These are phyloP conservation scores for Apamea sordens DNA, from an alignment of 2,888 invertebrate species.

Conservation along the genomic window DNA sequence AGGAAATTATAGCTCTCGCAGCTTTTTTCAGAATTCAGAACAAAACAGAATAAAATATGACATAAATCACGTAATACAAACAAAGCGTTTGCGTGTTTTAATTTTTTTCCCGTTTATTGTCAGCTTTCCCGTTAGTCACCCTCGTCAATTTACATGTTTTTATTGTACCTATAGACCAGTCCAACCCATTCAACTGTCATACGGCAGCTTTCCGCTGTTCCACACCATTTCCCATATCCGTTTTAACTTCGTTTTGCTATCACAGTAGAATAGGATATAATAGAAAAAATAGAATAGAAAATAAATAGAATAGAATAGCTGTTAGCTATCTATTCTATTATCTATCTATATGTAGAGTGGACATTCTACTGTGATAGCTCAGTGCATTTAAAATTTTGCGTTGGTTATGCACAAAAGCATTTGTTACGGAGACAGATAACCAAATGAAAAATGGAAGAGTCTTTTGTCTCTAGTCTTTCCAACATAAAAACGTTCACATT, in stretches of 20 bases:
- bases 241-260: background rate
- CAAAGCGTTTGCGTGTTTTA: background rate
- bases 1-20: background rate
- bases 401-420: background rate
- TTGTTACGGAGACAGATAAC: slow-evolving; percentile 14
- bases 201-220: background rate
- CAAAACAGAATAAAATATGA: background rate
- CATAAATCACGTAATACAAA: background rate
- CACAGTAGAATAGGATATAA: background rate
- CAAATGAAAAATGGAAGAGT: slow-evolving; percentile 14
- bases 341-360: too few species aligned
- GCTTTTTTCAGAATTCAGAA: background rate
- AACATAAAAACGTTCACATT: slow-evolving; percentile 12
- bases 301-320: too few species aligned
- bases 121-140: background rate
- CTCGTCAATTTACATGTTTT: background rate
- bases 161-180: background rate
- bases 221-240: background rate
- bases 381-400: background rate
- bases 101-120: background rate
- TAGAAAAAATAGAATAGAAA: background rate
- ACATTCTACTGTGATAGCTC: too few species aligned
- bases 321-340: too few species aligned
- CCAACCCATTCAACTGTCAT: background rate
- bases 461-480: slow-evolving; percentile 9